Percentiles rank a stretch among this genome's conserved stretches.
phyloP scores from a whole-genome alignment of 2,888 invertebrate genomes.

The Apodemia hepburni region DNA sequence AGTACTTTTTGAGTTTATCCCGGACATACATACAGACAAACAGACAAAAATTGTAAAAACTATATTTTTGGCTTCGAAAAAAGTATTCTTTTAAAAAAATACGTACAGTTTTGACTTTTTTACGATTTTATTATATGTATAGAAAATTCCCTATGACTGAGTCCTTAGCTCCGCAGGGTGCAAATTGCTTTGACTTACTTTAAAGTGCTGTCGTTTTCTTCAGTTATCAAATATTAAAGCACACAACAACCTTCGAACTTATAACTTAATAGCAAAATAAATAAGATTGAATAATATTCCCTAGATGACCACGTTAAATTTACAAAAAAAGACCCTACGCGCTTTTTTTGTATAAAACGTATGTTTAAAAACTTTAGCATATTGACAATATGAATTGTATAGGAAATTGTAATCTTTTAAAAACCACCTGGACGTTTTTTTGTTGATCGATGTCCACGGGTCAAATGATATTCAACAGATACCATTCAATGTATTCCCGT shows the following conservation, averaged over 20 bases:
- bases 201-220: constrained; percentile 16
- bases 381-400: constrained; percentile 29
- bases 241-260: too few relatives aligned
- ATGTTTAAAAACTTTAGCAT: constrained; percentile 9
- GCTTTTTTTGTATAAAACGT: neutral
- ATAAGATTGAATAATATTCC: too few relatives aligned
- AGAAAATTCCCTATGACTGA: constrained; percentile 35
- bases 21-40: too few relatives aligned
- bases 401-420: constrained; percentile 50
- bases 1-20: too few relatives aligned
- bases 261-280: too few relatives aligned
- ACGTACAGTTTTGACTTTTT: too few relatives aligned
- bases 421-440: constrained; percentile 69
- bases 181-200: constrained; percentile 51
- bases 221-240: constrained; percentile 17
- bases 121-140: too few relatives aligned
- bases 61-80: too few relatives aligned
- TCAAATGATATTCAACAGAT: constrained; percentile 69
- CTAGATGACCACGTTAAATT: neutral
- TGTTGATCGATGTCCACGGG: constrained; percentile 64
- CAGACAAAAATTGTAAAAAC: too few relatives aligned
- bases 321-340: constrained; percentile 21
- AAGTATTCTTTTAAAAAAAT: too few relatives aligned
- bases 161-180: constrained; percentile 56
- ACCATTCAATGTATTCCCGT: constrained; percentile 63